phyloP scores from a whole-genome alignment of 2,888 invertebrate genomes.

The Geophilus truncorum region DNA sequence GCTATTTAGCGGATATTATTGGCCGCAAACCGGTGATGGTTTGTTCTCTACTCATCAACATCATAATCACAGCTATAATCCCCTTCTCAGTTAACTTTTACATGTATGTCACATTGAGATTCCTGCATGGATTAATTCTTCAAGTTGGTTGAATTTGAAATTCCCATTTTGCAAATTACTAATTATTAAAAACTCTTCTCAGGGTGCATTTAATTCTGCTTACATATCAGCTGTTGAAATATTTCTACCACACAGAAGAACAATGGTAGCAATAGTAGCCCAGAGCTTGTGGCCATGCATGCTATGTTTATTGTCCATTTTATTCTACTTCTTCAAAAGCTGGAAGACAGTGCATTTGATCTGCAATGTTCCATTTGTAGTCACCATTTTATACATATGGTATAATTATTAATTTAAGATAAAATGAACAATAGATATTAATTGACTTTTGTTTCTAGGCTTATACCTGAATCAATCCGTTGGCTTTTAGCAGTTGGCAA shows the following conservation, averaged over 20 bases:
- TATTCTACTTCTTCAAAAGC: slow-evolving; percentile 51
- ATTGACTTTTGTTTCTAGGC: too few relatives aligned
- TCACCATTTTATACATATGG: slow-evolving; percentile 50
- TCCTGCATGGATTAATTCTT: slow-evolving; percentile 51
- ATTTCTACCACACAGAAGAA: slow-evolving; percentile 51
- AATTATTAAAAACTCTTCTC: neutral
- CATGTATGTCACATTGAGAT: slow-evolving; percentile 48
- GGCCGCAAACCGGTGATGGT: slow-evolving; percentile 50
- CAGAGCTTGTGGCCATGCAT: slow-evolving; percentile 53
- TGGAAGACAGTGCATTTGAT: slow-evolving; percentile 55
- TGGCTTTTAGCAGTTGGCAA: slow-evolving; percentile 36
- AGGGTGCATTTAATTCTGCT: slow-evolving; percentile 43
- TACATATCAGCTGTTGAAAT: slow-evolving; percentile 54
- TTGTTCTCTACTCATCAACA: slow-evolving; percentile 49
- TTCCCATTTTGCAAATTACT: neutral
- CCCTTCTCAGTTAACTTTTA: slow-evolving; percentile 44
- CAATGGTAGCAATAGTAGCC: slow-evolving; percentile 51
- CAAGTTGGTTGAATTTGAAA: too few relatives aligned
- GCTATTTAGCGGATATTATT: slow-evolving; percentile 48
- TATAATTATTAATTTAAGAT: slow-evolving; percentile 40
- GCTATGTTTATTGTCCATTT: slow-evolving; percentile 49
- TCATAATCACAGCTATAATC: slow-evolving; percentile 42
- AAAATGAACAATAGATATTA: neutral
- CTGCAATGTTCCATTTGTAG: slow-evolving; percentile 51
- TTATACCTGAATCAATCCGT: slow-evolving; percentile 39